Evolutionary conservation across 2,113 vertebrate genomes (phyloP).

Genomic region (Melanostigma gelatinosum): DNA sequence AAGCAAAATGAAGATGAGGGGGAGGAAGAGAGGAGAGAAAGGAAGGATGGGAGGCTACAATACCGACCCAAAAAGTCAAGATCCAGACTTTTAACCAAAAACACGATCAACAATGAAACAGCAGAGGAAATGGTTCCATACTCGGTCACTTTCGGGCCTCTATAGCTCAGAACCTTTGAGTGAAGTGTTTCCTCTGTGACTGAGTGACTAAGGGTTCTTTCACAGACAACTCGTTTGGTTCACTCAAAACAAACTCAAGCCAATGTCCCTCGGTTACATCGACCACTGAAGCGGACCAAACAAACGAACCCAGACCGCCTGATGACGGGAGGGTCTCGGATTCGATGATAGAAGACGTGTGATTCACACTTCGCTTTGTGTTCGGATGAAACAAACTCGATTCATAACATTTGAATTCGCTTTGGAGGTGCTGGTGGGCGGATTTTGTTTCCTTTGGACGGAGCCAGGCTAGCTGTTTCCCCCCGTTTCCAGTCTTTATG

Average conservation of each 20-base stretch:
- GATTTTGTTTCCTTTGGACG: not conserved
- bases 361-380: not conserved
- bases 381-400: not conserved
- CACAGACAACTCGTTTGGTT: not conserved
- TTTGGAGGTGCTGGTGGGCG: not conserved
- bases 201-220: too few relatives aligned
- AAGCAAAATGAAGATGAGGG: constrained; percentile 13
- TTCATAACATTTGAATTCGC: not conserved
- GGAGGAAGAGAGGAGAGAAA: not conserved
- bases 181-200: too few relatives aligned
- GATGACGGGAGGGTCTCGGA: too few relatives aligned
- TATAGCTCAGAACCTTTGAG: too few relatives aligned
- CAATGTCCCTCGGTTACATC: too few relatives aligned
- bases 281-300: too few relatives aligned
- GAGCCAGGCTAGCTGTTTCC: too few relatives aligned
- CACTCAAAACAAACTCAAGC: not conserved
- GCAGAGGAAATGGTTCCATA: too few relatives aligned
- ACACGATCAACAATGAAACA: not conserved
- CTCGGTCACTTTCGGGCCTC: too few relatives aligned
- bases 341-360: not conserved
- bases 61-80: not conserved
- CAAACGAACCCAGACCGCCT: too few relatives aligned
- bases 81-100: not conserved
- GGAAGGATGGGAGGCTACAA: not conserved
- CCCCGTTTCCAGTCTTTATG: not conserved